These are phyloP conservation scores for Drosophila melanosoma DNA, from an alignment of 2,888 invertebrate species.

Conservation along the genomic window DNA sequence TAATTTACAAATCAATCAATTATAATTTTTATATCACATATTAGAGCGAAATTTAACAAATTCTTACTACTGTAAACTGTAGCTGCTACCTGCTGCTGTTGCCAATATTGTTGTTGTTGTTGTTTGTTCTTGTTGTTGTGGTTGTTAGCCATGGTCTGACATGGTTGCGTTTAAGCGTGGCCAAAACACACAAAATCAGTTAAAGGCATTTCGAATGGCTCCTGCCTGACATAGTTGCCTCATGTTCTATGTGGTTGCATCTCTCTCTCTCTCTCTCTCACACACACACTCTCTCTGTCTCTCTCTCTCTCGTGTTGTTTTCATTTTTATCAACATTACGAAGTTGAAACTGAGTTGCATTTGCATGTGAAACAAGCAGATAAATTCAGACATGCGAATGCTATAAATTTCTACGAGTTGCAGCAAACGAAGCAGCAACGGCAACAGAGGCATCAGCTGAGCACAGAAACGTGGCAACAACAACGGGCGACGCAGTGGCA, in stretches of 20 bases:
- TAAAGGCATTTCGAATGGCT: constrained; percentile 54
- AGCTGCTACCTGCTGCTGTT: constrained; percentile 33
- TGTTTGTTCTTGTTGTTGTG: constrained; percentile 5
- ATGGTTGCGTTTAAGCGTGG: constrained; percentile 66
- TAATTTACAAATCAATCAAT: background rate
- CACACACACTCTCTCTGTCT: background rate
- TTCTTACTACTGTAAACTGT: constrained; percentile 27
- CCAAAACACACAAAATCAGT: constrained; percentile 61
- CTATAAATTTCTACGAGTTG: constrained; percentile 67
- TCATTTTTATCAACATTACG: constrained; percentile 74
- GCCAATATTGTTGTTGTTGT: background rate
- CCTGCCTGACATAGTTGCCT: constrained; percentile 16
- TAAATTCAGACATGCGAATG: constrained; percentile 78
- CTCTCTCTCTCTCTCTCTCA: background rate
- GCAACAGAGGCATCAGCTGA: constrained; percentile 25
- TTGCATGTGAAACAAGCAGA: constrained; percentile 81
- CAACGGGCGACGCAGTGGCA: constrained; percentile 6
- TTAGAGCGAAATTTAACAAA: background rate
- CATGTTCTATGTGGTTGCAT: constrained; percentile 21
- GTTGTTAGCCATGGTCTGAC: constrained; percentile 50
- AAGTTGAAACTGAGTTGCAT: constrained; percentile 66
- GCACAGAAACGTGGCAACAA: constrained; percentile 36
- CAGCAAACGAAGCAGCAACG: constrained; percentile 13
- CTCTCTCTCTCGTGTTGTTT: constrained; percentile 55
- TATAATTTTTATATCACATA: background rate